Conservation (phyloP, 1,140 invertebrate species). For the Batillaria attramentaria region DNA sequence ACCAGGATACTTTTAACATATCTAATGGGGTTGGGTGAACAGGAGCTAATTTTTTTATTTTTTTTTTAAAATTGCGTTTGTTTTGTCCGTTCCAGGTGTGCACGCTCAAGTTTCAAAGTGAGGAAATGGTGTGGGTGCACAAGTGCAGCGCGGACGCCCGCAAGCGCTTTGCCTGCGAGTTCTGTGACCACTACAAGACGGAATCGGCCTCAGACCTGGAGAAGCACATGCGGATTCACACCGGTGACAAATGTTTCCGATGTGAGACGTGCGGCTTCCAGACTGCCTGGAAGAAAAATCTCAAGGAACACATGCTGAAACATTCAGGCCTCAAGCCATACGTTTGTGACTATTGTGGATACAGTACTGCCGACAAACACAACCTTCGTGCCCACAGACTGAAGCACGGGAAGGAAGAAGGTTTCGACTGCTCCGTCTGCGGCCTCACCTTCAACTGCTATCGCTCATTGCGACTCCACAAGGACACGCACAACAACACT, state of each 20-base stretch:
- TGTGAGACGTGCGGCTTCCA: constrained; percentile 43
- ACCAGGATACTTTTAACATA: too few relatives aligned
- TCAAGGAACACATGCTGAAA: constrained; percentile 55
- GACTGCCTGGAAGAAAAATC: constrained; percentile 49
- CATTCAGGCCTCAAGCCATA: constrained; percentile 57
- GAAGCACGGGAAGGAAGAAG: constrained; percentile 44
- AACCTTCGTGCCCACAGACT: constrained; percentile 41
- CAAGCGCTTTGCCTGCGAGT: constrained; percentile 45
- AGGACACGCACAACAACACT: constrained; percentile 31
- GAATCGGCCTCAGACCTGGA: constrained; percentile 46
- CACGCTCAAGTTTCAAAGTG: constrained; percentile 44
- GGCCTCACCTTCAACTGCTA: constrained; percentile 26
- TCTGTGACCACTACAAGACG: constrained; percentile 50
- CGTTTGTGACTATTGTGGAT: constrained; percentile 51
- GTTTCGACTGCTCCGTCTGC: constrained; percentile 39
- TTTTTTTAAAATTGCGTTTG: neutral
- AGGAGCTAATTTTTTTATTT: neutral
- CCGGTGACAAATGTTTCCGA: constrained; percentile 42
- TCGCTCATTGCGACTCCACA: constrained; percentile 20
- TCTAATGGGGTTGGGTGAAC: too few relatives aligned
- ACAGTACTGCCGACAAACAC: constrained; percentile 42
- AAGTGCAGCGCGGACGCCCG: constrained; percentile 46
- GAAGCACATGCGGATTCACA: constrained; percentile 62
- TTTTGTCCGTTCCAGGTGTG: constrained; percentile 29
- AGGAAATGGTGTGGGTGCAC: constrained; percentile 46